Percentiles rank a stretch among this genome's conserved stretches.
These are phyloP conservation scores for Cancer borealis DNA, from an alignment of 2,888 invertebrate species.

Conservation along the genomic window DNA sequence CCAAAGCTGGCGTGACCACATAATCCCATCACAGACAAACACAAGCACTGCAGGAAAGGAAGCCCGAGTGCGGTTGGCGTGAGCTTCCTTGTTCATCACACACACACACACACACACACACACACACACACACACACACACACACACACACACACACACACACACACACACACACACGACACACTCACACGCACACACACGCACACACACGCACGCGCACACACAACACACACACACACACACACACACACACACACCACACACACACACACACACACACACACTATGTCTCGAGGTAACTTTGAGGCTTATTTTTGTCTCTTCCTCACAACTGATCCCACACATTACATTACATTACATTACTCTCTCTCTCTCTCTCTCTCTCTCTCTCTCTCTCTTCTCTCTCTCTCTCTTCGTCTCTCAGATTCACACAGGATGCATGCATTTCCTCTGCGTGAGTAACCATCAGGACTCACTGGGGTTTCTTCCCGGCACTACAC, in stretches of 20 bases:
- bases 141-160: constrained; percentile 43
- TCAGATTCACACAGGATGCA: constrained; percentile 8
- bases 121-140: constrained; percentile 46
- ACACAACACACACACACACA: constrained; percentile 32
- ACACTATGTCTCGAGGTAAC: too few relatives aligned
- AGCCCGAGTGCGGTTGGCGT: background rate
- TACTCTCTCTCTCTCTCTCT: background rate
- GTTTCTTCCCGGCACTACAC: background rate
- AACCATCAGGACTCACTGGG: background rate
- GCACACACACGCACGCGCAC: background rate
- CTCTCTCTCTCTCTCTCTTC: background rate
- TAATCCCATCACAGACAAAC: background rate
- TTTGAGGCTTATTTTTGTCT: background rate
- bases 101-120: constrained; percentile 16
- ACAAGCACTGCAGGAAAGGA: background rate
- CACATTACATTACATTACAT: background rate
- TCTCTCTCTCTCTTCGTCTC: background rate
- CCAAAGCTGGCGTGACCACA: constrained; percentile 1
- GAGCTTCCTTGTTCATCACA: background rate
- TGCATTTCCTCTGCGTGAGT: background rate
- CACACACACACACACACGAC: constrained; percentile 1
- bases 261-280: too few relatives aligned
- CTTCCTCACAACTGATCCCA: background rate
- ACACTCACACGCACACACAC: too few relatives aligned
- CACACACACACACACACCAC: too few relatives aligned